phyloP scores from a whole-genome alignment of 2,113 vertebrate genomes.

The Heterotis niloticus region DNA sequence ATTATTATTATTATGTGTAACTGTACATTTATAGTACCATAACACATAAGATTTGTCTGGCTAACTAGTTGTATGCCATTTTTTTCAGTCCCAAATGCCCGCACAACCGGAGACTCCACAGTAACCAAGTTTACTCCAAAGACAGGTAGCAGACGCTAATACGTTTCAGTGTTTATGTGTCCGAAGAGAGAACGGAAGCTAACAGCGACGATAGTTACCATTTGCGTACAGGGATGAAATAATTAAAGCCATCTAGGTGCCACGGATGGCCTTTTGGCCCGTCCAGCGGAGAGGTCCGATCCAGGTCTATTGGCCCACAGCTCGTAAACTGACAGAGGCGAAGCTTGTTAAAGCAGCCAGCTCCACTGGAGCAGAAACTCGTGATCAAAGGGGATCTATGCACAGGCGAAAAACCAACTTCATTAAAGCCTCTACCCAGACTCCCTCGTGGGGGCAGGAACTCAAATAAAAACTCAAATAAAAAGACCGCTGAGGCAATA shows the following conservation, averaged over 20 bases:
- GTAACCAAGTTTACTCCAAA: too few relatives aligned
- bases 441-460: constrained; percentile 14
- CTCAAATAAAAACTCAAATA: constrained; percentile 15
- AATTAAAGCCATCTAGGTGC: neutral
- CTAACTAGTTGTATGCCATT: too few relatives aligned
- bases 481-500: neutral
- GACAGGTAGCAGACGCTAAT: neutral
- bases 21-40: too few relatives aligned
- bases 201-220: neutral
- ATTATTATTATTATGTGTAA: too few relatives aligned
- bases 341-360: neutral
- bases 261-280: neutral
- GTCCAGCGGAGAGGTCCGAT: neutral
- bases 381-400: constrained; percentile 39
- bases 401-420: constrained; percentile 18
- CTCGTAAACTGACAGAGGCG: constrained; percentile 16
- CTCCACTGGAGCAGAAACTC: constrained; percentile 28
- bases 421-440: constrained; percentile 21
- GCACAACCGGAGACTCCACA: too few relatives aligned
- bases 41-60: too few relatives aligned
- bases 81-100: too few relatives aligned
- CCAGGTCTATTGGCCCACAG: neutral
- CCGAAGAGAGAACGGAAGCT: neutral
- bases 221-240: neutral
- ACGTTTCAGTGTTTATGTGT: neutral